phyloP scores from a whole-genome alignment of 2,888 invertebrate species.

The Limnephilus auricula region DNA sequence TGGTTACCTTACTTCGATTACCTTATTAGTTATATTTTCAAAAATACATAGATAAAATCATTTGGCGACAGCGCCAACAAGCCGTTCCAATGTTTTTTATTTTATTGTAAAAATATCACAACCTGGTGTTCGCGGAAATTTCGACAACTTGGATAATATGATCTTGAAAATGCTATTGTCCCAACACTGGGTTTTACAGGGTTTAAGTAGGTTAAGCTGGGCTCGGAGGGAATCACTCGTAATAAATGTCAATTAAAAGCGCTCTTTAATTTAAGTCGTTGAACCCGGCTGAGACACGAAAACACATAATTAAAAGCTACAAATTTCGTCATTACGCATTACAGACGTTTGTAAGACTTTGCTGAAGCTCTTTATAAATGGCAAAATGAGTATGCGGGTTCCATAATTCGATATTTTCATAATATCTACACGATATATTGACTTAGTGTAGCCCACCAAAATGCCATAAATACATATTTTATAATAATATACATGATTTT shows the following conservation, averaged over 20 bases:
- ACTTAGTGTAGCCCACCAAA: neutral
- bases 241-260: conserved; percentile 2
- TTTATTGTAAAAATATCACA: neutral
- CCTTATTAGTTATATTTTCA: no score
- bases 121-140: neutral
- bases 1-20: no score
- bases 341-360: neutral
- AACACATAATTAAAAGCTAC: neutral
- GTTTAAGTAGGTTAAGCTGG: neutral
- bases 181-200: neutral
- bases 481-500: neutral
- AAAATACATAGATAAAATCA: no score
- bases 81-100: no score
- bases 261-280: neutral
- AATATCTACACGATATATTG: neutral
- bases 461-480: neutral
- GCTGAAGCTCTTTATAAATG: neutral
- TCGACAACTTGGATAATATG: no score
- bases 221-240: neutral
- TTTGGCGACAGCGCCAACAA: no score
- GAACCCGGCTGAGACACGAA: neutral
- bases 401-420: neutral
- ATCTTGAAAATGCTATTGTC: neutral
- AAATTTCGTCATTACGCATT: neutral
- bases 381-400: neutral